Conservation (phyloP, 2,888 invertebrate species). For the Eilema sororculum region DNA sequence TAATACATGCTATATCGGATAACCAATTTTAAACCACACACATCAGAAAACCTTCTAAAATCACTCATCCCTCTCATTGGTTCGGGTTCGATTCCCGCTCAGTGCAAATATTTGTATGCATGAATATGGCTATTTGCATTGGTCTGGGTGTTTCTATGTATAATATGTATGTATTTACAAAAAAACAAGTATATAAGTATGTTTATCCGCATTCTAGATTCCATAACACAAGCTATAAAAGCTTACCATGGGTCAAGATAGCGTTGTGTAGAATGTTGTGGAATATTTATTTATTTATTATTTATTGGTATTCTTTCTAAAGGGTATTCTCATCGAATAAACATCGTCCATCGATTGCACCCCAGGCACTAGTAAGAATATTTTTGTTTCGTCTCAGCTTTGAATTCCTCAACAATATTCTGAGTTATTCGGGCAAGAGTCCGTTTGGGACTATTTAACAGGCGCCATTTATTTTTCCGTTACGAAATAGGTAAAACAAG, state of each 20-base stretch:
- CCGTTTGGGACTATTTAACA: conserved; percentile 28
- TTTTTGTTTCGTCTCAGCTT: conserved; percentile 23
- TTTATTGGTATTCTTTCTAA: not conserved
- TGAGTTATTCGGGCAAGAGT: conserved; percentile 22
- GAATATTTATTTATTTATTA: too few relatives aligned
- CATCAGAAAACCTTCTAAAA: not conserved
- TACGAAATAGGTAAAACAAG: not conserved
- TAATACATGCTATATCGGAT: too few relatives aligned
- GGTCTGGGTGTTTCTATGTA: too few relatives aligned
- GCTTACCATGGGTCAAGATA: too few relatives aligned
- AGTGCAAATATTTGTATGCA: too few relatives aligned
- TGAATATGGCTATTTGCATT: too few relatives aligned
- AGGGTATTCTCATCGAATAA: conserved; percentile 12
- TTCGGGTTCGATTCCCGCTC: too few relatives aligned
- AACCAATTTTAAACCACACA: not conserved
- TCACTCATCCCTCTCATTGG: not conserved
- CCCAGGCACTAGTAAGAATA: conserved; percentile 28
- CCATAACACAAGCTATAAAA: too few relatives aligned
- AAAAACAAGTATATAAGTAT: too few relatives aligned
- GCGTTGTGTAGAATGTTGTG: too few relatives aligned
- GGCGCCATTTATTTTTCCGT: conserved; percentile 21
- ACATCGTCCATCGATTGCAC: conserved; percentile 13
- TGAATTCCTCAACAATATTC: conserved; percentile 16
- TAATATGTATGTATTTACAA: too few relatives aligned
- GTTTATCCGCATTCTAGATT: too few relatives aligned